Evolutionary conservation across 1,140 invertebrate genomes (phyloP).

Genomic region (Octopus sinensis): DNA sequence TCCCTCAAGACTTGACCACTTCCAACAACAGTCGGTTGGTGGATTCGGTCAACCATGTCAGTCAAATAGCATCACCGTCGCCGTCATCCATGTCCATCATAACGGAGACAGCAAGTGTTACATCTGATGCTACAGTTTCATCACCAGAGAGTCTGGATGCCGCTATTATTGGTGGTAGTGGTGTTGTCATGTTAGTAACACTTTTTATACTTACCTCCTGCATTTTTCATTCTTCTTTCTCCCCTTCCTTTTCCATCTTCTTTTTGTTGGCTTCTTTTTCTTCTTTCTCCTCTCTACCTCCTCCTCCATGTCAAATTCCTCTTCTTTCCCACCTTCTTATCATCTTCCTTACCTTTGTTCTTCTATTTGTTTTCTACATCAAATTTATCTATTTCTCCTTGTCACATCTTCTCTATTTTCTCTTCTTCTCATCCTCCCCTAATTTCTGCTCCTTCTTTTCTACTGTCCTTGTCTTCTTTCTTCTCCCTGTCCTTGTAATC

Average conservation of each 20-base stretch:
- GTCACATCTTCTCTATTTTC: background rate
- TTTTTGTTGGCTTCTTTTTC: too few species aligned
- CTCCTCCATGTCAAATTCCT: background rate
- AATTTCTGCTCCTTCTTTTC: background rate
- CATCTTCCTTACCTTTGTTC: background rate
- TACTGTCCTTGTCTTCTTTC: background rate
- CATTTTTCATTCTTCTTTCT: background rate
- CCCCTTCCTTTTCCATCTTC: too few species aligned
- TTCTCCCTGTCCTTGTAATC: slow-evolving; percentile 5
- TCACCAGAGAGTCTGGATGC: slow-evolving; percentile 32
- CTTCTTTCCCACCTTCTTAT: background rate
- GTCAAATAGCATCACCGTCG: slow-evolving; percentile 3
- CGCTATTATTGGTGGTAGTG: slow-evolving; percentile 9
- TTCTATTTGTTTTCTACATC: background rate
- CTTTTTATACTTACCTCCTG: background rate
- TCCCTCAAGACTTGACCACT: slow-evolving; percentile 25
- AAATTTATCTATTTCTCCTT: background rate
- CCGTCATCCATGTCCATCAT: slow-evolving; percentile 24
- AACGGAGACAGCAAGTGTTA: slow-evolving; percentile 22
- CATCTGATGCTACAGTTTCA: slow-evolving; percentile 26
- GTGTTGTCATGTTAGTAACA: slow-evolving; percentile 10
- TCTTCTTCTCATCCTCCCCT: background rate
- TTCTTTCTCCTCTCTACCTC: background rate
- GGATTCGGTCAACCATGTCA: slow-evolving; percentile 12
- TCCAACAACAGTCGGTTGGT: slow-evolving; percentile 24